Base-by-base conservation (phyloP, 2,113 vertebrate species). In the Eulacestoma nigropectus region DNA sequence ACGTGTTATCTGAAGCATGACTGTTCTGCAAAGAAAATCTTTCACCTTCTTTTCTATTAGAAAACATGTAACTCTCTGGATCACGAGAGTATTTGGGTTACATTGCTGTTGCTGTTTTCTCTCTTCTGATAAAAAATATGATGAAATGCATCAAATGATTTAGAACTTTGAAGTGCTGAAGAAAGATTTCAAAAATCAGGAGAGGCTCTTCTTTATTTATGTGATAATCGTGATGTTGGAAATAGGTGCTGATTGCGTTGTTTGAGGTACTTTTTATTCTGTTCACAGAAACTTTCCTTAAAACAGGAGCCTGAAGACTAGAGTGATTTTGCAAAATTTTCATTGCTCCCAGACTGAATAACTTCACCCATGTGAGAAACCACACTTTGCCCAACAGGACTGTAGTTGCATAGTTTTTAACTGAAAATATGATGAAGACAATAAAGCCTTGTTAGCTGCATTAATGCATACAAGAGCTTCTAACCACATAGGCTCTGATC, bases 341-440 rank as follows among this genome's bases (percentile, higher is more conserved):
- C 98, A 82, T 98, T 98, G 13, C 96, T 98, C 29, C 72, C 98
- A 10, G 94, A 65, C 98, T 98, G 89, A 98, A 98, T 82, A 97
- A 91, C n/a, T 97, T 98, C 76, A 99, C 98, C 95, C 98, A 98
- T 4, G 98, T 99, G 85, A 99, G 99, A 84, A 99, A 99, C 95
- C 92, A 69, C 81, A 98, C 97, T 9, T 99, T 99, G 76, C 96
- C 98, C 35, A 97, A 98, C 6, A 97, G 98, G 46, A 90, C 97
- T 9, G 63, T 94, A 89, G 98, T 98, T 96, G 98, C 98, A 94
- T 98, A 98, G 81, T 96, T 99, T 96, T 97, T 98, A 89, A 44
- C 97, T 91, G 97, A 98, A 97, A 98, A 99, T 75, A 95, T 96
- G 35, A 97, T 98, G 96, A 98, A 99, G 97, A 99, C 98, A 75